Percentiles rank a stretch among this genome's conserved stretches.
Conservation (phyloP, 2,113 vertebrate species). For the Verasper variegatus region DNA sequence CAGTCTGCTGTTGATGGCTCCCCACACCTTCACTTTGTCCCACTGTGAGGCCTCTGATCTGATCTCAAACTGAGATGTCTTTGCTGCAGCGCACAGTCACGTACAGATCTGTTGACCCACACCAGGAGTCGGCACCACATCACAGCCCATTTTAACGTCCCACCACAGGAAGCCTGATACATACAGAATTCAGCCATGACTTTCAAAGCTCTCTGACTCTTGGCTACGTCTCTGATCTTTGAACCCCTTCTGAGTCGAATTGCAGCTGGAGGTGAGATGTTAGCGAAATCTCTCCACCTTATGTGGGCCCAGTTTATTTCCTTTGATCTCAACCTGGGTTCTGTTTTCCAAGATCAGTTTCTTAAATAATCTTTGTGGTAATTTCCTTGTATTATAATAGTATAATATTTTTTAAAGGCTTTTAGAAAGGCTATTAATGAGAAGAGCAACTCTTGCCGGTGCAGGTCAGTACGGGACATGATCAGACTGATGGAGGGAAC, state of each 20-base stretch:
- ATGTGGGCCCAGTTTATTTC: conserved; percentile 6
- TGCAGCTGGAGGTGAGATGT: conserved; percentile 28
- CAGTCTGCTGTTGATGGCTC: neutral
- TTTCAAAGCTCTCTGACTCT: conserved; percentile 20
- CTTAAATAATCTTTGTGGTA: neutral
- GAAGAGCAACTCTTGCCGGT: too few species aligned
- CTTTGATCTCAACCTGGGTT: neutral
- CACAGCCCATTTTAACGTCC: conserved; percentile 15
- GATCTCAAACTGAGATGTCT: conserved; percentile 15
- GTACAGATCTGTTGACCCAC: conserved; percentile 33
- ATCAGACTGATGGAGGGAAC: too few species aligned
- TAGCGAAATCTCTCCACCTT: conserved; percentile 11
- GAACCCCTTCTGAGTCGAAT: conserved; percentile 45
- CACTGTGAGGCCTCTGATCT: neutral
- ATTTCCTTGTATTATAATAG: too few species aligned
- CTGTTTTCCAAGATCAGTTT: neutral
- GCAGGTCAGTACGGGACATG: too few species aligned
- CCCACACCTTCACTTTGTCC: neutral
- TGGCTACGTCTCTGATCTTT: conserved; percentile 59
- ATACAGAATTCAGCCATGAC: conserved; percentile 45
- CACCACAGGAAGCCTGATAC: conserved; percentile 38
- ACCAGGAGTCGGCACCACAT: conserved; percentile 39
- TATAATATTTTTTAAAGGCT: neutral
- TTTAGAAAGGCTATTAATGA: neutral
- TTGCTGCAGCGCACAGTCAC: neutral